These are phyloP conservation scores for Heliocidaris erythrogramma DNA, from an alignment of 35 echinoderm and acorn worm species.

Conservation along the genomic window DNA sequence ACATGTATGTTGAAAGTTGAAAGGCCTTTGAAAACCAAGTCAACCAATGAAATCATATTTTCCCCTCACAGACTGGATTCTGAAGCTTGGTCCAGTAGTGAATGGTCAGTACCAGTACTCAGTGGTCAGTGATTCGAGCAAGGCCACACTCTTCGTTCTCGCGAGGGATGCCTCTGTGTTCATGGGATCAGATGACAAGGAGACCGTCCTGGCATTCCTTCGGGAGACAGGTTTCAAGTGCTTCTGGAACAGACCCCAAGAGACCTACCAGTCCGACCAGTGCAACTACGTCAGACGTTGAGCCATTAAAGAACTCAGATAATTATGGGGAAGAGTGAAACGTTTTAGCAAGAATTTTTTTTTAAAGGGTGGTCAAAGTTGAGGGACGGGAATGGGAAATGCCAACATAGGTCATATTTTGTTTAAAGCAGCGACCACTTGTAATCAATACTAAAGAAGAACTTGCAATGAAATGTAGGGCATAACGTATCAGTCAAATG, in stretches of 20 bases:
- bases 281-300: background rate
- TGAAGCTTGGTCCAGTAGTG: slow-evolving; percentile 51
- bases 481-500: no score
- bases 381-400: no score
- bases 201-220: slow-evolving; percentile 16
- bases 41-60: background rate
- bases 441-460: no score
- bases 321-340: no score
- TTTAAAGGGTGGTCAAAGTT: no score
- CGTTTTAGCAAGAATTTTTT: no score
- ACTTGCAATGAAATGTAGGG: no score
- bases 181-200: background rate
- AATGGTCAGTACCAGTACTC: slow-evolving; percentile 58
- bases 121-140: slow-evolving; percentile 44
- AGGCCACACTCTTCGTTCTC: slow-evolving; percentile 54
- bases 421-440: no score
- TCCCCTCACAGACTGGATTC: slow-evolving; percentile 52
- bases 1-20: no score
- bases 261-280: background rate
- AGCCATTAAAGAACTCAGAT: no score
- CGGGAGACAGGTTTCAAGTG: slow-evolving; percentile 14
- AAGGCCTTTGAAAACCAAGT: no score
- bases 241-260: slow-evolving; percentile 2
- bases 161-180: slow-evolving; percentile 34
- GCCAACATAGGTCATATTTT: no score